Percentiles rank a stretch among this genome's conserved stretches.
These are phyloP conservation scores for Peucedramus taeniatus DNA, from an alignment of 2,113 vertebrate species.

Conservation along the genomic window DNA sequence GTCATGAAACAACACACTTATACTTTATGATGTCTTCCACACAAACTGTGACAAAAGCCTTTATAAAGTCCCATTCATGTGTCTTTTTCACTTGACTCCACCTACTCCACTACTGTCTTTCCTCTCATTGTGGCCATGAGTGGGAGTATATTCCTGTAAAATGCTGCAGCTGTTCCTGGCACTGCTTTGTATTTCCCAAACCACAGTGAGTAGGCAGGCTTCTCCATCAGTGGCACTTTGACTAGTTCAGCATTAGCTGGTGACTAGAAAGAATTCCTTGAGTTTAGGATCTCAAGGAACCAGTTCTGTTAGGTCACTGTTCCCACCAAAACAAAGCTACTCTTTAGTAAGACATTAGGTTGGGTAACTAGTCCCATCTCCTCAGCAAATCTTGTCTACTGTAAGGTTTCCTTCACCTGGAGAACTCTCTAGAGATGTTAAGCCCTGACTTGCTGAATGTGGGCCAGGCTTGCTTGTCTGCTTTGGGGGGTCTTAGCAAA, in stretches of 20 bases:
- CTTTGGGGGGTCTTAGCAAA: background rate
- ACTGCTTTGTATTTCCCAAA: background rate
- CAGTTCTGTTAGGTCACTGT: background rate
- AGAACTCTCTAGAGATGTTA: background rate
- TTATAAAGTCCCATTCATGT: background rate
- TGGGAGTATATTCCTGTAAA: background rate
- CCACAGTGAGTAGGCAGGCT: background rate
- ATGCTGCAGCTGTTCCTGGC: background rate
- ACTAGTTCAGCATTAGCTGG: background rate
- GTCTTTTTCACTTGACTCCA: background rate
- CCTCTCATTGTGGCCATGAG: slow-evolving; percentile 6
- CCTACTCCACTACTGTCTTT: background rate
- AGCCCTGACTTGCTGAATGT: background rate
- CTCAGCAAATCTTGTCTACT: background rate
- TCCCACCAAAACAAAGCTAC: background rate
- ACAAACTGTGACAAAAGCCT: slow-evolving; percentile 5
- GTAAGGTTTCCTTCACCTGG: background rate
- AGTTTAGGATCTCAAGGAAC: background rate
- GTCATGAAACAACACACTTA: background rate
- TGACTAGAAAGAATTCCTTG: background rate
- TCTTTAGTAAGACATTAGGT: background rate
- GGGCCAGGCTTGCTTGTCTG: background rate
- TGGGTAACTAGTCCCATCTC: background rate
- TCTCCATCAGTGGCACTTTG: background rate
- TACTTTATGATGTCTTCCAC: background rate